Conservation (phyloP, 2,888 invertebrate genomes). For the Stomorhina lunata region DNA sequence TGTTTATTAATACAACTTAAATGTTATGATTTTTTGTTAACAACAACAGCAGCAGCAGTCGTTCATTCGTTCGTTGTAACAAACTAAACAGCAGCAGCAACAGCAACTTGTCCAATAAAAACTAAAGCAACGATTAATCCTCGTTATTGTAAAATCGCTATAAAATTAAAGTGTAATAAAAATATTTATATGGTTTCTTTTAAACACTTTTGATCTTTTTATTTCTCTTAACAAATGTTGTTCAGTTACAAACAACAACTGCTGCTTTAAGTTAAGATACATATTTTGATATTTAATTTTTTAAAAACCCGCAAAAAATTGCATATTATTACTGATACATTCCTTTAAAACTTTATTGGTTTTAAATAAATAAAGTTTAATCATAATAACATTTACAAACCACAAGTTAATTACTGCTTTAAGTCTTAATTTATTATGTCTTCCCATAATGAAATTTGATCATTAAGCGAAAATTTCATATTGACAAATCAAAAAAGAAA, state of each 20-base stretch:
- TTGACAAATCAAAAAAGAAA: no score
- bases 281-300: neutral
- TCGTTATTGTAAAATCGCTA: slow-evolving; percentile 45
- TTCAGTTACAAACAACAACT: slow-evolving; percentile 17
- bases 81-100: slow-evolving; percentile 13
- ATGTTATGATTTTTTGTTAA: neutral
- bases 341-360: neutral
- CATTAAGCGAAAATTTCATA: no score
- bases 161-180: slow-evolving; percentile 59
- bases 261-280: slow-evolving; percentile 11
- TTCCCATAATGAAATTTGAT: no score
- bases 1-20: slow-evolving; percentile 44
- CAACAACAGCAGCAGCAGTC: neutral
- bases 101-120: slow-evolving; percentile 21
- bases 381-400: no score
- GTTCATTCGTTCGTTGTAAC: no score
- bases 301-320: neutral
- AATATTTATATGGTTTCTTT: slow-evolving; percentile 52
- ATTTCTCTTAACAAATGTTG: slow-evolving; percentile 15
- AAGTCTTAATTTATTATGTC: no score
- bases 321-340: neutral
- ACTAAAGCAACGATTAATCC: slow-evolving; percentile 42
- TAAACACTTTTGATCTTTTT: slow-evolving; percentile 33
- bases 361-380: slow-evolving; percentile 2
- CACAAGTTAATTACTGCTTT: no score